Evolutionary conservation across 2,888 invertebrate genomes (phyloP).

Genomic region (Agrilus biguttatus): DNA sequence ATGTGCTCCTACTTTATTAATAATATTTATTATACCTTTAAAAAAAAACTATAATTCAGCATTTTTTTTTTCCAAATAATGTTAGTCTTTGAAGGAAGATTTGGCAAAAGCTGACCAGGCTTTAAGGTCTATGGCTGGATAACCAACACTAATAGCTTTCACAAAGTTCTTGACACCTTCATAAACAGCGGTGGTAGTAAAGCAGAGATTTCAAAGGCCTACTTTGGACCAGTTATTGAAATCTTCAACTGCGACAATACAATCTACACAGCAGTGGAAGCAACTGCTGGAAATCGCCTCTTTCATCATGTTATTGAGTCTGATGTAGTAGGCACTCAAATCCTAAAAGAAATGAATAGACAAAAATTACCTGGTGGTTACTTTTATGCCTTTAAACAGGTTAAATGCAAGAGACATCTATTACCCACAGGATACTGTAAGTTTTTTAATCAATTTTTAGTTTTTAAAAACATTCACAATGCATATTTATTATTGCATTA

Average conservation of each 20-base stretch:
- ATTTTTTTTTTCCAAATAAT: neutral
- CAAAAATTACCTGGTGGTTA: slow-evolving; percentile 90
- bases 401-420: slow-evolving; percentile 54
- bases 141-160: slow-evolving; percentile 89
- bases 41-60: too few species aligned
- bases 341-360: slow-evolving; percentile 95
- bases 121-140: slow-evolving; percentile 92
- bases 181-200: slow-evolving; percentile 58
- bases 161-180: slow-evolving; percentile 84
- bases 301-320: slow-evolving; percentile 98
- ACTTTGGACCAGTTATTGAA: slow-evolving; percentile 92
- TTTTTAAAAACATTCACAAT: neutral
- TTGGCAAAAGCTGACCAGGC: slow-evolving; percentile 93
- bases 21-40: too few species aligned
- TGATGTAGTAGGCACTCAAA: slow-evolving; percentile 91
- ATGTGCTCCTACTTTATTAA: neutral
- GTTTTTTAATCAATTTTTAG: slow-evolving; percentile 8
- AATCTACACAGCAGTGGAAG: slow-evolving; percentile 97
- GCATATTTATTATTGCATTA: neutral
- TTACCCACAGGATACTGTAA: slow-evolving; percentile 55
- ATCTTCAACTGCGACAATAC: slow-evolving; percentile 94
- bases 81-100: slow-evolving; percentile 73
- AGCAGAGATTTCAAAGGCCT: slow-evolving; percentile 65
- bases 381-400: slow-evolving; percentile 96
- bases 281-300: slow-evolving; percentile 70